These are phyloP conservation scores for Onthophagus sagittarius DNA, from an alignment of 2,888 invertebrate species.

Conservation along the genomic window DNA sequence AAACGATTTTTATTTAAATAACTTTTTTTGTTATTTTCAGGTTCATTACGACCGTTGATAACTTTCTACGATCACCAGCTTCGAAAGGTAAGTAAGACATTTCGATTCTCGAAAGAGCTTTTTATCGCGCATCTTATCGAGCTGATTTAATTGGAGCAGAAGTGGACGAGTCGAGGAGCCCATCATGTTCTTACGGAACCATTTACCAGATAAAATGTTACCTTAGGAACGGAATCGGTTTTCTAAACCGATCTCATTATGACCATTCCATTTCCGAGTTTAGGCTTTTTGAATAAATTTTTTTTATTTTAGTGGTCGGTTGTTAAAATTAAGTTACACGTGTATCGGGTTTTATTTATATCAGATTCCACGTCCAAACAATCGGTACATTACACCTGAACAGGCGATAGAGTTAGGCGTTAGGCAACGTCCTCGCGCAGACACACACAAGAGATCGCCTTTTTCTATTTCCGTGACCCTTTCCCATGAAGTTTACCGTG, in stretches of 20 bases:
- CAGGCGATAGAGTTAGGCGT: conserved; percentile 6
- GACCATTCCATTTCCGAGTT: neutral
- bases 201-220: neutral
- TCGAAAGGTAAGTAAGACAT: neutral
- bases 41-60: neutral
- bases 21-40: neutral
- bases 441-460: neutral
- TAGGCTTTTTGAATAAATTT: neutral
- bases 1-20: neutral
- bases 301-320: neutral
- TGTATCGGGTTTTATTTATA: conserved; percentile 5
- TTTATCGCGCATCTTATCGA: neutral
- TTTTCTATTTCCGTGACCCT: conserved; percentile 3
- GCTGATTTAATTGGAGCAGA: neutral
- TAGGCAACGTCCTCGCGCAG: no score
- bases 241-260: neutral
- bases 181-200: neutral
- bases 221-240: neutral
- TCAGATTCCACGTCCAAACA: conserved; percentile 13
- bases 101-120: neutral
- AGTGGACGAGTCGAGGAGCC: neutral
- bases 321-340: neutral
- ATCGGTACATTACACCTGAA: conserved; percentile 10
- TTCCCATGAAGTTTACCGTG: conserved; percentile 3
- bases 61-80: neutral